A percentile compares a stretch with the other conserved stretches of the same genome.
phyloP scores from a whole-genome alignment of 1,140 invertebrate species.

The Hermetia illucens region DNA sequence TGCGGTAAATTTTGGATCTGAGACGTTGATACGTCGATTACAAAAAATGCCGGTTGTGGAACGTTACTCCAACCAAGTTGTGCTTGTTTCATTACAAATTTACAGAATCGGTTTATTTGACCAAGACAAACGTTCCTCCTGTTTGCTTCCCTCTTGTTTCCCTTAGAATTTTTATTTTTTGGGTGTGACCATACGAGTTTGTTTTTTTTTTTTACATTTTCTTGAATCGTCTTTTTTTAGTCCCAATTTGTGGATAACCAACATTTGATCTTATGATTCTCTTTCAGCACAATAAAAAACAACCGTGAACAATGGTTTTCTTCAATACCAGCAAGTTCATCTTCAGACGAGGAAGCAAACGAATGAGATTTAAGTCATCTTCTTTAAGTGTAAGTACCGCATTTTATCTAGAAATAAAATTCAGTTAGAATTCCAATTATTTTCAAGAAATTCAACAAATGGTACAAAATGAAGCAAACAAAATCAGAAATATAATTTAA shows the following conservation, averaged over 20 bases:
- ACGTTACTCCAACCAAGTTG: too few relatives aligned
- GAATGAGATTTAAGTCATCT: constrained; percentile 32
- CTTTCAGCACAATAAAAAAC: constrained; percentile 30
- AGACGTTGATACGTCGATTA: too few relatives aligned
- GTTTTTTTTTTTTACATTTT: constrained; percentile 1
- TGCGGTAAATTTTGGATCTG: too few relatives aligned
- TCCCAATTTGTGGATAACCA: constrained; percentile 1
- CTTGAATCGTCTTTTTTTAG: neutral
- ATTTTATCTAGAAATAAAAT: too few relatives aligned
- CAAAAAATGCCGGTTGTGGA: too few relatives aligned
- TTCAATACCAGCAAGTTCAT: constrained; percentile 42
- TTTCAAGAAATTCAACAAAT: too few relatives aligned
- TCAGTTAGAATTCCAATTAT: too few relatives aligned
- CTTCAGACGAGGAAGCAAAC: constrained; percentile 31
- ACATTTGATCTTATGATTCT: constrained; percentile 5
- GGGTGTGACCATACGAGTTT: neutral
- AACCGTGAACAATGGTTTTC: constrained; percentile 49
- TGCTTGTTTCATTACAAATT: too few relatives aligned
- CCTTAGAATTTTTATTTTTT: constrained; percentile 2
- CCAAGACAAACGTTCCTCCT: neutral
- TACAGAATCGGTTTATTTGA: neutral
- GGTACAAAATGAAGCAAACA: too few relatives aligned
- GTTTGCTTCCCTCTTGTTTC: too few relatives aligned
- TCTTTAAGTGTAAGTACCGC: too few relatives aligned
- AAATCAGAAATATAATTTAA: too few relatives aligned